Evolutionary conservation across 2,888 invertebrate species (phyloP).

Genomic region (Epirrhoe tristata): DNA sequence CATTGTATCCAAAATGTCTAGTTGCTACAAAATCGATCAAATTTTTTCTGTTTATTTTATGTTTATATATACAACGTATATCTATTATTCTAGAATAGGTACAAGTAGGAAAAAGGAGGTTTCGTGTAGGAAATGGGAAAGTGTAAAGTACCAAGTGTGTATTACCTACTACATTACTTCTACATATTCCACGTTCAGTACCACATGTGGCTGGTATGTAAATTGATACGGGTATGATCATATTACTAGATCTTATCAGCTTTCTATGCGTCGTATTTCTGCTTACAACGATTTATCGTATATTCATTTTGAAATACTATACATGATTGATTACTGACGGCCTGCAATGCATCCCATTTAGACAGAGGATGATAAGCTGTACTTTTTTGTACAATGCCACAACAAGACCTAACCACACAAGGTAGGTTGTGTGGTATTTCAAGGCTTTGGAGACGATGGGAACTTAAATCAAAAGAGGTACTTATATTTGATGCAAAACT

Average conservation of each 20-base stretch:
- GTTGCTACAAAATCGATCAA: no score
- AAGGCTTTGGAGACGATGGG: no score
- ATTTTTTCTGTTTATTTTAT: no score
- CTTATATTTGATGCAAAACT: no score
- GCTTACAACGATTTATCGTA: background rate
- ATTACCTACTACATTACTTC: background rate
- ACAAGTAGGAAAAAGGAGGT: no score
- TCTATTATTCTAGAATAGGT: no score
- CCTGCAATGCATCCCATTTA: background rate
- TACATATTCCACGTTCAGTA: background rate
- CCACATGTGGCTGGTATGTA: background rate
- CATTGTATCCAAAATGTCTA: no score
- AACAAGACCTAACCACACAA: background rate
- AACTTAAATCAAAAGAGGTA: no score
- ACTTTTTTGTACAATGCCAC: background rate
- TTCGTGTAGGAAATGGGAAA: no score
- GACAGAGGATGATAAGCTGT: background rate
- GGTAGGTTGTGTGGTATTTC: no score
- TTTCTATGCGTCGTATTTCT: constrained; percentile 16
- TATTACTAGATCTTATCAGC: constrained; percentile 17
- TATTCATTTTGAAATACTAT: background rate
- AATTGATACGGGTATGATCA: constrained; percentile 18
- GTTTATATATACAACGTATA: no score
- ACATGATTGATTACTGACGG: background rate
- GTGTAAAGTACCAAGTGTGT: background rate